These are phyloP conservation scores for Avahi laniger DNA, from an alignment of 2,797 vertebrate genomes.

Conservation along the genomic window DNA sequence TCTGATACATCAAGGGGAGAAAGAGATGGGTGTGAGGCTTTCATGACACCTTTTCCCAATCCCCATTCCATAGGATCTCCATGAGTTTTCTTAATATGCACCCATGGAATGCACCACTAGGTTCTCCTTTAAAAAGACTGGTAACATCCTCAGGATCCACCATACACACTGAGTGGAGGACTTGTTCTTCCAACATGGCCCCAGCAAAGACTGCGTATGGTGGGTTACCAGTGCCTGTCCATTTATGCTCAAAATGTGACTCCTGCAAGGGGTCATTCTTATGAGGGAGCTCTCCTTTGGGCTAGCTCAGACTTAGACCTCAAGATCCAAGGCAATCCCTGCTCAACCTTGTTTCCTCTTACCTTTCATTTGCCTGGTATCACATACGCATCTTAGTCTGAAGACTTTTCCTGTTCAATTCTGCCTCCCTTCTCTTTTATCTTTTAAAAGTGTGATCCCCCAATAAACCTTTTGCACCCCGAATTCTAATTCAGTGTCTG, in stretches of 20 bases:
- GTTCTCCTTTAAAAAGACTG: background rate
- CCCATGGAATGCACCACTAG: rapidly evolving
- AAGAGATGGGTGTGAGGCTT: background rate
- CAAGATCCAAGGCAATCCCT: background rate
- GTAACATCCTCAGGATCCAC: background rate
- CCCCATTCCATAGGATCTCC: background rate
- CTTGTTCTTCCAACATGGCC: background rate
- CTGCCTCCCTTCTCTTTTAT: background rate
- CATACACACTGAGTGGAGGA: rapidly evolving
- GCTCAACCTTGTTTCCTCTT: background rate
- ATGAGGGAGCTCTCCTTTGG: background rate
- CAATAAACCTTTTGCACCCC: background rate
- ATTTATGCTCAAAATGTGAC: background rate
- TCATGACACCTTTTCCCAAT: background rate
- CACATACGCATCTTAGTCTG: background rate
- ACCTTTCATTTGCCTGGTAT: background rate
- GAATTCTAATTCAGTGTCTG: background rate
- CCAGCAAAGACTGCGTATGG: background rate
- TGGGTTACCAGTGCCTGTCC: rapidly evolving
- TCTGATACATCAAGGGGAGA: background rate
- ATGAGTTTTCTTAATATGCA: background rate
- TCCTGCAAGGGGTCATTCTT: background rate
- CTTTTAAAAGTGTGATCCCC: background rate
- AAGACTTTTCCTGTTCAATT: background rate
- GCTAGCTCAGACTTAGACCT: background rate